Conservation (phyloP, 2,797 vertebrate genomes). For the Xerus rutilus region DNA sequence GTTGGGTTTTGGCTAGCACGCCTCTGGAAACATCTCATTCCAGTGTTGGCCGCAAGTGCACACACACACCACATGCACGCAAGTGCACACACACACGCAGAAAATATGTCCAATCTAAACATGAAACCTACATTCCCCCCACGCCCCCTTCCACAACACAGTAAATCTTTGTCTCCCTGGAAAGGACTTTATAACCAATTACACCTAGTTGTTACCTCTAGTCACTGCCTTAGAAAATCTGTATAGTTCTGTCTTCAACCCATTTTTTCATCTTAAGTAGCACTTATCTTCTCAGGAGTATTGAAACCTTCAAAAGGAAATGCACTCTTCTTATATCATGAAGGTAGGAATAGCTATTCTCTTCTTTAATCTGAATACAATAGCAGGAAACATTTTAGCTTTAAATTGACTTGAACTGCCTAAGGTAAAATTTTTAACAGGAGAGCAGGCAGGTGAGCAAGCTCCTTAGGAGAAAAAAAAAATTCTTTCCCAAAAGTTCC, state of each 20-base stretch:
- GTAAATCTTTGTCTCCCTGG: neutral
- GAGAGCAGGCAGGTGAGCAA: neutral
- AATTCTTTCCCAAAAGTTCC: neutral
- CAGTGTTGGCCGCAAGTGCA: neutral
- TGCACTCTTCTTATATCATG: neutral
- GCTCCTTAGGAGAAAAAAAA: neutral
- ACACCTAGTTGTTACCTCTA: neutral
- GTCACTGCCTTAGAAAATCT: conserved; percentile 7
- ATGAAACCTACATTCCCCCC: neutral
- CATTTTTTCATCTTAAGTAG: conserved; percentile 8
- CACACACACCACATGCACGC: neutral
- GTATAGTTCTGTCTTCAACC: conserved; percentile 23
- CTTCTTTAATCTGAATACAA: conserved; percentile 37
- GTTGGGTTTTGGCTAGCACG: conserved; percentile 15
- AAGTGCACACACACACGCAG: neutral
- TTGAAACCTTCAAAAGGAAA: conserved; percentile 55
- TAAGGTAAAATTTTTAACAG: conserved; percentile 30
- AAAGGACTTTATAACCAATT: conserved; percentile 7
- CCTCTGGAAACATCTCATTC: conserved; percentile 48
- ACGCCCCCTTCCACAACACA: neutral
- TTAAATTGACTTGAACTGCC: neutral
- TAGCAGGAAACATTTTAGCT: conserved; percentile 5
- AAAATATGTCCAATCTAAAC: neutral
- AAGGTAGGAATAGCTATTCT: conserved; percentile 34
- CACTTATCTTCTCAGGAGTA: conserved; percentile 42